Evolutionary conservation across 1,140 invertebrate genomes (phyloP).

Genomic region (Sarcophaga peregrina): DNA sequence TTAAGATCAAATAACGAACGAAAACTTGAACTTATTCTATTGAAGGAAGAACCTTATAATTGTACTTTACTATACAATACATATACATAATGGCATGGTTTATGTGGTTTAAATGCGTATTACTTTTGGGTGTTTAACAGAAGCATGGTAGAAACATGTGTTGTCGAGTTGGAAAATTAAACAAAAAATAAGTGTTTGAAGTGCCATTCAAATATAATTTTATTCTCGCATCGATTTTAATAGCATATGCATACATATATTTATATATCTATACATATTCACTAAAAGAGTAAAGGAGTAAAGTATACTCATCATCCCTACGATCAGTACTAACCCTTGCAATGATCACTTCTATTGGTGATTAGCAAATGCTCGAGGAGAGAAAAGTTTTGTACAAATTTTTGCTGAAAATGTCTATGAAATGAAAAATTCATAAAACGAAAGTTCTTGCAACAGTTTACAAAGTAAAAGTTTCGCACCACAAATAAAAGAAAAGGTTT

Average conservation of each 20-base stretch:
- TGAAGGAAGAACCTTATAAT: not conserved
- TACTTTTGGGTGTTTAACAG: not conserved
- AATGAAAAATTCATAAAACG: too few species aligned
- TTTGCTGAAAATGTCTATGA: too few species aligned
- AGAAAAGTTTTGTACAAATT: not conserved
- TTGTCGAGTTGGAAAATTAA: not conserved
- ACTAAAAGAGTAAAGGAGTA: not conserved
- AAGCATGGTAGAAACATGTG: not conserved
- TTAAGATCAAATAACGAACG: too few species aligned
- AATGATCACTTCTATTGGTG: not conserved
- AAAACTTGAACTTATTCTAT: too few species aligned
- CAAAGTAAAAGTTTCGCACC: not conserved
- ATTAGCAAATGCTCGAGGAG: constrained; percentile 7
- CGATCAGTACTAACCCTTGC: too few species aligned
- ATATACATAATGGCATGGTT: too few species aligned
- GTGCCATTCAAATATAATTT: constrained; percentile 5
- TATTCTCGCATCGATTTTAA: not conserved
- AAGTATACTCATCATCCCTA: too few species aligned
- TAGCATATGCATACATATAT: not conserved
- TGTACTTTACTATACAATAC: not conserved
- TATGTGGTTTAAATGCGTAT: too few species aligned
- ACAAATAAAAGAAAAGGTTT: not conserved
- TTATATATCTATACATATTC: too few species aligned
- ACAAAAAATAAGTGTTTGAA: constrained; percentile 9
- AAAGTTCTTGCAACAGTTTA: too few species aligned